Evolutionary conservation across 2,113 vertebrate species (phyloP), one percentile per base, ranked within the genome.

Genomic region (Istiophorus platypterus): DNA sequence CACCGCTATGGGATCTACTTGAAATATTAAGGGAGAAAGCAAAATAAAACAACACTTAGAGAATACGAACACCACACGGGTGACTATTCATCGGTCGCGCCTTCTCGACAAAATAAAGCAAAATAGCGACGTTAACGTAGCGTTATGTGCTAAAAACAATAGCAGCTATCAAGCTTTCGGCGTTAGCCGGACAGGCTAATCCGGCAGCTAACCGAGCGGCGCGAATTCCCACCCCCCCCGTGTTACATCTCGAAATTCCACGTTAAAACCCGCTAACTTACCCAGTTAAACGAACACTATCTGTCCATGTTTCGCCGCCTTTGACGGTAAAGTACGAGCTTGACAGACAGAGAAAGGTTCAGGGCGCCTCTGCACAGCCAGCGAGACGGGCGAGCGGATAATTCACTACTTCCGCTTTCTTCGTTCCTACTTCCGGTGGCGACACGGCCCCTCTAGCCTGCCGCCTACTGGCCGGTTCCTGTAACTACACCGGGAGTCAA

Each of bases 91-190:
- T 7, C 0, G 47, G 7, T 1, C 20, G 0, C 11, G 15, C 2
- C 7, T 0, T 24, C 74, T 14, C 0, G 14, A 27, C 1, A 57
- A 74, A 74, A 52, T 10, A 39, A 18, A 54, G 0, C 11, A 59
- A 64, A 68, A 42, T 26, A 37, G 7, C 9, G 13, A 10, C 8
- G 5, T 24, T n/a, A 69, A 56, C 62, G 11, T 0, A 58, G 45
- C 31, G 42, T 15, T 52, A 29, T 7, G 59, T 84, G 88, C 87
- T 92, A 92, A 92, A 93, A 93, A 93, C 93, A 92, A 92, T 88
- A 91, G 90, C 85, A 47, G 56, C 77, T 83, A 58, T 9, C 37
- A 24, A 57, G 64, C 67, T 49, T 41, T 68, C n/a, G 39, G 20
- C 57, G 70, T 76, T 86, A 90, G 84, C 86, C 26, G 1, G 9